Evolutionary conservation across 2,888 invertebrate genomes (phyloP), one percentile per base, ranked within the genome.

Genomic region (Azorinus chamasolen): DNA sequence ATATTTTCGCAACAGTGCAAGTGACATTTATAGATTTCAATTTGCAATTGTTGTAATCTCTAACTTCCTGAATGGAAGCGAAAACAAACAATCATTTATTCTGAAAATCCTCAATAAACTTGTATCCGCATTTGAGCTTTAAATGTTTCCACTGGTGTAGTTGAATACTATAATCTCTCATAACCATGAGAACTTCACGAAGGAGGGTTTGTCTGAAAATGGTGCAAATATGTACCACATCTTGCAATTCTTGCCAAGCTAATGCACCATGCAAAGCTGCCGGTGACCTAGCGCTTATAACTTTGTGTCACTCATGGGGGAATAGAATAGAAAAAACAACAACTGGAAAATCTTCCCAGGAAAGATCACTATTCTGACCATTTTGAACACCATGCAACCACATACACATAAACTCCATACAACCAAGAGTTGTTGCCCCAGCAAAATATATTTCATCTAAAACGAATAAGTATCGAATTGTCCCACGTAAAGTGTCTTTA

Each of bases 331-430:
- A 48, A 62, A 83, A 76, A 16, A 83, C 77, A 14, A 81, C 81
- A 41, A 83, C 84, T 14, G 84, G 83, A 45, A 84, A 22, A 16
- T 79, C 83, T 27, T 74, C 81, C 81, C 79, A 79, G 27, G 64
- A 39, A 16, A 43, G 2, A 20, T 39, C 27, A 24, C 16, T 27
- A 12, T 54, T 55, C n/a, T 45, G 25, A 16, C 18, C 27, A 25
- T 65, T 25, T 10, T 70, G 43, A 18, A 75, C 48, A 0, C 72
- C 77, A 76, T 59, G 63, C 25, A n/a, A n/a, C n/a, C n/a, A n/a
- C n/a, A 55, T 45, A 18, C 68, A 59, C 25, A 48, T 18, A 27
- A 74, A 78, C 37, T 72, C 73, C 69, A 78, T 78, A 73, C 71
- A 76, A 2, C 76, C 75, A 37, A 77, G 51, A 18, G 79, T 77